Conservation (phyloP, 2,888 invertebrate genomes). For the Polyommatus icarus region DNA sequence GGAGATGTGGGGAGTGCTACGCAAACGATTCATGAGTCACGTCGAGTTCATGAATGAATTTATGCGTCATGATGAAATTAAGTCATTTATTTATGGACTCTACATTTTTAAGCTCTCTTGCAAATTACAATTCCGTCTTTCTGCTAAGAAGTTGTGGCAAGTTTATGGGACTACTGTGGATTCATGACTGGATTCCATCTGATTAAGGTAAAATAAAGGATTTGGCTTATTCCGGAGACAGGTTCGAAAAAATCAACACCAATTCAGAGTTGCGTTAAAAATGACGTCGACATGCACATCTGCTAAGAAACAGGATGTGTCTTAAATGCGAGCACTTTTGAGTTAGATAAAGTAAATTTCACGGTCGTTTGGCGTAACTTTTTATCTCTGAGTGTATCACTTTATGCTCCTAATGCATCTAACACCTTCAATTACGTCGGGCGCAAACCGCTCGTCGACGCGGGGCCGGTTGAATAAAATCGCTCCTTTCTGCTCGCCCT, state of each 20-base stretch:
- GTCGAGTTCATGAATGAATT: neutral
- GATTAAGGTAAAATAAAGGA: neutral
- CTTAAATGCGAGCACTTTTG: neutral
- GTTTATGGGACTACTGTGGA: neutral
- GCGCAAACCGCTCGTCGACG: conserved; percentile 51
- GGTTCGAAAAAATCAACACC: conserved; percentile 10
- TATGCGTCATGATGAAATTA: neutral
- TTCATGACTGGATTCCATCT: neutral
- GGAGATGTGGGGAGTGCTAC: neutral
- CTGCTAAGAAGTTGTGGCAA: neutral
- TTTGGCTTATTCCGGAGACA: neutral
- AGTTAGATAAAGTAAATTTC: conserved; percentile 28
- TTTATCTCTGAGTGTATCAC: conserved; percentile 31
- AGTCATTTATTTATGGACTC: neutral
- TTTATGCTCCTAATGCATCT: conserved; percentile 38
- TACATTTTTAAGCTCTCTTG: neutral
- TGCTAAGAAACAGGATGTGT: conserved; percentile 27
- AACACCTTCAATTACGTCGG: conserved; percentile 51
- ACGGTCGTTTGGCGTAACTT: conserved; percentile 17
- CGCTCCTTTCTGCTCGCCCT: conserved; percentile 64
- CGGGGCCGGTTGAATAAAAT: conserved; percentile 62
- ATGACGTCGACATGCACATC: neutral
- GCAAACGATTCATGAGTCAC: neutral
- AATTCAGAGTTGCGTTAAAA: neutral
- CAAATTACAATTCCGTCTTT: neutral